These are phyloP conservation scores for Pangasianodon hypophthalmus DNA, from an alignment of 2,113 vertebrate species.

Conservation along the genomic window DNA sequence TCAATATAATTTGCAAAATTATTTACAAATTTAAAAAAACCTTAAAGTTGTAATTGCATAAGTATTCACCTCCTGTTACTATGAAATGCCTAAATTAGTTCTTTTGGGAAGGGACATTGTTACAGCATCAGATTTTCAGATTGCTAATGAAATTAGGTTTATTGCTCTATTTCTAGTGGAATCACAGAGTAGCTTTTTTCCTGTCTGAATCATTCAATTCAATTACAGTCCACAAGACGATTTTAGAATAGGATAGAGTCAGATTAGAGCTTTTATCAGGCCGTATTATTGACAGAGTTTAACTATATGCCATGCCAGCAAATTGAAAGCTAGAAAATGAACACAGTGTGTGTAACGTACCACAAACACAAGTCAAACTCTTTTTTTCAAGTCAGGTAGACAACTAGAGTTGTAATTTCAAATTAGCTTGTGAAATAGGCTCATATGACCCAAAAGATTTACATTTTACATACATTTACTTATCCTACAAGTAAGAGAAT, in stretches of 20 bases:
- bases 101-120: neutral
- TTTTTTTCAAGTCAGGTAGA: neutral
- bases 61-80: too few species aligned
- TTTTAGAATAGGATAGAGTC: too few species aligned
- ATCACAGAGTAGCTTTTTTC: neutral
- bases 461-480: neutral
- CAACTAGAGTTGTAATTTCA: neutral
- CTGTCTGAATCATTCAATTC: too few species aligned
- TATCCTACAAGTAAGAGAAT: neutral
- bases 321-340: neutral
- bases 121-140: neutral
- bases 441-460: neutral
- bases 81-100: too few species aligned
- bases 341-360: neutral
- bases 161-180: neutral
- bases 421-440: neutral
- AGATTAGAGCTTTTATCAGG: neutral
- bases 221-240: too few species aligned
- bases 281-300: too few species aligned
- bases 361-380: neutral
- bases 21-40: too few species aligned
- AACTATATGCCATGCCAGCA: too few species aligned
- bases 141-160: neutral
- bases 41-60: too few species aligned
- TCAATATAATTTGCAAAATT: too few species aligned